Percentiles rank a stretch among this genome's conserved stretches.
These are phyloP conservation scores for Labrus mixtus DNA, from an alignment of 2,113 vertebrate genomes.

Conservation along the genomic window DNA sequence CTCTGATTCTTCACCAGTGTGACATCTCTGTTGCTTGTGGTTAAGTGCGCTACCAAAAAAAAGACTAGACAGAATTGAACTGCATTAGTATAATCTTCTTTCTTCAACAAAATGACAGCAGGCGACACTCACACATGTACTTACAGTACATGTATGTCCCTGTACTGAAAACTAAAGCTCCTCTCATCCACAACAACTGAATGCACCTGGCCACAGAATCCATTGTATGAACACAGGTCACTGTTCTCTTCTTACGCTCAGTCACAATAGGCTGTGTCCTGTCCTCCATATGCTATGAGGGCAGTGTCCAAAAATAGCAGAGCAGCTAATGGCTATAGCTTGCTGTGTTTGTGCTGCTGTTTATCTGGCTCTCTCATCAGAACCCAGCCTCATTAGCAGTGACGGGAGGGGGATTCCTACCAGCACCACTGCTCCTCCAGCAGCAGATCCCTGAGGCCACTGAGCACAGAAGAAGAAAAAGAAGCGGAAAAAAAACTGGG, in stretches of 20 bases:
- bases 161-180: slow-evolving; percentile 11
- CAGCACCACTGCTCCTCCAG: slow-evolving; percentile 26
- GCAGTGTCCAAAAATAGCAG: slow-evolving; percentile 70
- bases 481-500: background rate
- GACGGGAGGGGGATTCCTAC: slow-evolving; percentile 69
- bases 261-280: slow-evolving; percentile 67
- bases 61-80: no score
- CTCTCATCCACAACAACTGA: slow-evolving; percentile 11
- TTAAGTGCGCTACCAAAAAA: no score
- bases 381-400: slow-evolving; percentile 64
- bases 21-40: no score
- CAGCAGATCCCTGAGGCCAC: slow-evolving; percentile 52
- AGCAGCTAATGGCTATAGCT: slow-evolving; percentile 63
- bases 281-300: slow-evolving; percentile 65
- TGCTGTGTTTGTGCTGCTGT: slow-evolving; percentile 67
- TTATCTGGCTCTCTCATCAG: slow-evolving; percentile 80
- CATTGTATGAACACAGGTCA: slow-evolving; percentile 45
- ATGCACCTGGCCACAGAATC: slow-evolving; percentile 50
- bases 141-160: background rate
- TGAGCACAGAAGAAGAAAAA: slow-evolving; percentile 40
- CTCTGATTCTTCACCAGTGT: no score
- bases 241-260: slow-evolving; percentile 34
- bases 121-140: background rate
- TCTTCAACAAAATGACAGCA: no score
- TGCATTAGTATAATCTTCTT: no score